phyloP scores from a whole-genome alignment of 2,888 invertebrate species.

The Ypsolopha sequella region DNA sequence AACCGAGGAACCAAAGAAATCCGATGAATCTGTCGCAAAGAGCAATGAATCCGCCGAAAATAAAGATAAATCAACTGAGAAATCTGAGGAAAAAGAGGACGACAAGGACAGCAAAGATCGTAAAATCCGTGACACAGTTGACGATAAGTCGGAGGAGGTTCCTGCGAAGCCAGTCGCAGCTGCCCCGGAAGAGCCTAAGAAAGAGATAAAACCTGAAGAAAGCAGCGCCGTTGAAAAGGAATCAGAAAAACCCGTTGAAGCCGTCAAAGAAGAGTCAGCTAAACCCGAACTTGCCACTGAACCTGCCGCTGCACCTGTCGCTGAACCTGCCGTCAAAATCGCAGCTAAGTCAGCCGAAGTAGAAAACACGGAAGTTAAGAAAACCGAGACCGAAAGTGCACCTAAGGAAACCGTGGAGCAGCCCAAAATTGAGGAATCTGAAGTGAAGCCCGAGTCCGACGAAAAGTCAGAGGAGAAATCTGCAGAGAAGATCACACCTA shows the following conservation, averaged over 20 bases:
- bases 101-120: background rate
- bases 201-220: constrained; percentile 12
- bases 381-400: background rate
- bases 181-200: constrained; percentile 8
- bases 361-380: background rate
- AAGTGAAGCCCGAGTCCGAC: constrained; percentile 12
- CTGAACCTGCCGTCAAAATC: background rate
- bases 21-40: constrained; percentile 41
- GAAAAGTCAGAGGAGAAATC: constrained; percentile 13
- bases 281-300: constrained; percentile 8
- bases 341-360: constrained; percentile 2
- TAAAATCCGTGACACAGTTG: constrained; percentile 40
- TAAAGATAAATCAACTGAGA: constrained; percentile 41
- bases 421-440: constrained; percentile 9
- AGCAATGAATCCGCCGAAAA: constrained; percentile 48
- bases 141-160: constrained; percentile 22
- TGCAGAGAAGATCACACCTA: constrained; percentile 10
- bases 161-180: background rate
- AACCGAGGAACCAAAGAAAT: constrained; percentile 35
- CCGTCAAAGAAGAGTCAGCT: constrained; percentile 10
- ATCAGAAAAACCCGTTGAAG: constrained; percentile 9
- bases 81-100: constrained; percentile 32
- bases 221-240: constrained; percentile 11
- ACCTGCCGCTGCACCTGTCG: too few species aligned
- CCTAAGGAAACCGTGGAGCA: background rate